Evolutionary conservation across 2,113 vertebrate species (phyloP), one percentile per base, ranked within the genome.

Genomic region (Cichladusa arquata): DNA sequence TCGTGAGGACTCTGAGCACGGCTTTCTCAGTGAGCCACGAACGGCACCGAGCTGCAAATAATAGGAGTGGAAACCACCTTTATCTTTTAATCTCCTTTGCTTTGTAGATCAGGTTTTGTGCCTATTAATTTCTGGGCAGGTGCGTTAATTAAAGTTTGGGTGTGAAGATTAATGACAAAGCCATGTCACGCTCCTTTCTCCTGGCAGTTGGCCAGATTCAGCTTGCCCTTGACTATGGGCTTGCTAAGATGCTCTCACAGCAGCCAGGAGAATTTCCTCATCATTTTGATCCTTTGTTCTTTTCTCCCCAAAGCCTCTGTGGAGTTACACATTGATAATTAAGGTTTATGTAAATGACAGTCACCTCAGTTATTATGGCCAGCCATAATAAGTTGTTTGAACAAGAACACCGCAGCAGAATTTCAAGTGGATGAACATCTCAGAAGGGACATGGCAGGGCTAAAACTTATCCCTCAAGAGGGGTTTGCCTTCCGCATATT

Each of bases 101-200:
- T 92, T 91, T 86, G 95, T 92, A 96, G 88, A 95, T 94, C 90
- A 86, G 76, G 90, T 91, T 95, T 73, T 90, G 87, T 65, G 56
- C 62, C 81, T 86, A 91, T 57, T 95, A 90, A 95, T 85, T 92
- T 96, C 50, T 90, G 67, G 85, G 81, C 91, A 95, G 87, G 74
- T 92, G 87, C 12, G 12, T 96, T 96, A 94, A 96, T 97, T 94
- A 96, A 88, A 66, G 61, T 90, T 91, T 77, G 47, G 76, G 84
- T 73, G 96, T 93, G 93, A 95, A 94, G 87, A 70, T 83, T 45
- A 36, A 73, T 70, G 90, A 82, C 88, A 78, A 88, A 86, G 76
- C 62, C 64, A 9, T 92, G 93, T 91, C 51, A 77, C 0, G 1
- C 56, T 94, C 78, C 67, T 77, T 90, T 83, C 81, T 96, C 44